Evolutionary conservation across 1,140 invertebrate species (phyloP), one percentile per base, ranked within the genome.

Genomic region (Aleiodes sp.): DNA sequence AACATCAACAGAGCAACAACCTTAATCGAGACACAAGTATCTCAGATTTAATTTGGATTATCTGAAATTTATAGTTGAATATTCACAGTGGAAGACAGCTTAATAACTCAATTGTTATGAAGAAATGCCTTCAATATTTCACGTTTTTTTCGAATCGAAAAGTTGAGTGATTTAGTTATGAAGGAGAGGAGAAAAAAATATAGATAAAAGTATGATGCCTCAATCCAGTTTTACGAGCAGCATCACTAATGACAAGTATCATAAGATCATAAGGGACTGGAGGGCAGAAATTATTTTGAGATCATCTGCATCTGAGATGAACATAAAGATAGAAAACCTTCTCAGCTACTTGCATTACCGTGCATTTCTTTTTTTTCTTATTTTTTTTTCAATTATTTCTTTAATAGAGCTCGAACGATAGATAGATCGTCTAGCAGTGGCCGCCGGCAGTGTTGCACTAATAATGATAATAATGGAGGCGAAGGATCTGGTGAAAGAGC

Each of bases 231-330:
- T 52, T 52, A 52, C 46, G 21, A 52, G 46, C 12, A 21, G 19
- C 46, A 52, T 52, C 46, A 2, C 46, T 52, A 52, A 52, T 52
- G 46, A 52, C 46, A 52, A 16, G 46, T 52, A 52, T 52, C 46
- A 24, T 46, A 46, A 46, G 19, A 52, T 52, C 16, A 52, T 52
- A 24, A 52, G 21, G 26, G 21, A 52, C 46, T 52, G 19, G 46
- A 16, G 46, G 46, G 46, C 46, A 52, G 46, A 52, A 52, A 52
- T 52, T 52, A 52, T 52, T 52, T 52, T 16, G 16, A 21, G 46
- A 52, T 52, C 16, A 52, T 52, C 46, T 52, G 46, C 46, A 52
- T 52, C 21, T 21, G 2, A 52, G 46, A 52, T 52, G 19, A n/a
- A 52, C 46, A 52, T 52, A 52, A 52, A 52, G 46, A 52, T 52